Conservation (phyloP, 2,888 invertebrate genomes). For the Saturnia japonica region DNA sequence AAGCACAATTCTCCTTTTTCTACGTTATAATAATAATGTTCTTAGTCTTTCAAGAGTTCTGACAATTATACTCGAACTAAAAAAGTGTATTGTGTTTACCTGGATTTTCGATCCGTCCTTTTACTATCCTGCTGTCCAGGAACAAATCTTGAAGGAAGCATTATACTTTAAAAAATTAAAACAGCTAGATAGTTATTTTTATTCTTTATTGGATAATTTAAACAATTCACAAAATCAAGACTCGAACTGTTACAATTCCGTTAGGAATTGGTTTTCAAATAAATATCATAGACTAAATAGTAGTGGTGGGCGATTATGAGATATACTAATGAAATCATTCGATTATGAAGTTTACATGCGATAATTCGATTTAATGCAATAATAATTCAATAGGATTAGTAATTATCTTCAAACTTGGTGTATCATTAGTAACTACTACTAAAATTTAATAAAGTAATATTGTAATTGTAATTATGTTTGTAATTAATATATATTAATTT, state of each 20-base stretch:
- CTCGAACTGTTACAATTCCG: background rate
- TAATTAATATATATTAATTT: no score
- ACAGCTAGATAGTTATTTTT: background rate
- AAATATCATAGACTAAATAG: no score
- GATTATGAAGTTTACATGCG: no score
- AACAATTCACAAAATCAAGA: background rate
- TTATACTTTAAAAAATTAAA: conserved; percentile 25
- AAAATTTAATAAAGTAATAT: no score
- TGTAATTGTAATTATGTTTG: no score
- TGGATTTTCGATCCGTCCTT: conserved; percentile 59
- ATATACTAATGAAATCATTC: no score
- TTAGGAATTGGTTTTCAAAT: background rate
- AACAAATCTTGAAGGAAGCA: conserved; percentile 54
- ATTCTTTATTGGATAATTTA: background rate
- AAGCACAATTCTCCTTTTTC: no score
- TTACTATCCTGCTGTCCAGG: conserved; percentile 39
- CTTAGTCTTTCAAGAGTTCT: background rate
- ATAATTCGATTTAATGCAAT: no score
- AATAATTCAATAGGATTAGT: no score
- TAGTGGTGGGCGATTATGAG: no score
- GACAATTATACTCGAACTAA: background rate
- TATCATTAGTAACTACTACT: no score
- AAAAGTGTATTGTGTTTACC: conserved; percentile 43
- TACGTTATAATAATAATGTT: background rate
- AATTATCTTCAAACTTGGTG: no score